phyloP scores from a whole-genome alignment of 1,140 invertebrate species.

The Reticulitermes speratus region DNA sequence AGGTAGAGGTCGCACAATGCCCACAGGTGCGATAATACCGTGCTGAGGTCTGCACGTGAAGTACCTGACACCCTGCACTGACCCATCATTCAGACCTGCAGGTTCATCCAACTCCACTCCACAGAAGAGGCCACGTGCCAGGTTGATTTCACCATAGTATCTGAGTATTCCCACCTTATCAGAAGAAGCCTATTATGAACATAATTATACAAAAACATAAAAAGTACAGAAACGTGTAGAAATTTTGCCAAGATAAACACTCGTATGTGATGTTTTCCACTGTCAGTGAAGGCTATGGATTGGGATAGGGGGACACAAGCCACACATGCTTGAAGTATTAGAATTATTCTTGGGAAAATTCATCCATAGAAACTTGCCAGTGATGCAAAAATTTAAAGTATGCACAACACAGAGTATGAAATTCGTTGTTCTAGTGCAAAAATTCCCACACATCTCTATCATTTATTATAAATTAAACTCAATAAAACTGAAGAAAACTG shows the following conservation, averaged over 20 bases:
- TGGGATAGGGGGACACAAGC: too few species aligned
- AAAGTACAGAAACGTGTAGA: neutral
- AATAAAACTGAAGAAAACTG: too few species aligned
- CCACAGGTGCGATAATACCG: slow-evolving; percentile 53
- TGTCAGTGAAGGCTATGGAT: too few species aligned
- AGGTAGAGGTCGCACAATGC: slow-evolving; percentile 40
- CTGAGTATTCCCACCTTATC: slow-evolving; percentile 53
- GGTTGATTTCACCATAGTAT: slow-evolving; percentile 58
- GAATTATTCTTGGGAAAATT: too few species aligned
- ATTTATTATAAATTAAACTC: too few species aligned
- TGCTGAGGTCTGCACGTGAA: slow-evolving; percentile 51
- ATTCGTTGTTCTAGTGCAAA: too few species aligned
- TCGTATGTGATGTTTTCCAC: too few species aligned
- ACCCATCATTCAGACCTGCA: slow-evolving; percentile 63
- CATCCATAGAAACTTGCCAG: too few species aligned
- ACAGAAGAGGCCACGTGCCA: slow-evolving; percentile 61
- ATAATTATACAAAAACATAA: neutral
- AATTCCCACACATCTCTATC: too few species aligned
- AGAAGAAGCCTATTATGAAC: neutral
- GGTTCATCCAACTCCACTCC: slow-evolving; percentile 60
- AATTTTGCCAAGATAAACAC: neutral
- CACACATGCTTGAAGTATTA: too few species aligned
- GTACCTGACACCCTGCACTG: slow-evolving; percentile 56
- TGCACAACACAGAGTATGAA: too few species aligned
- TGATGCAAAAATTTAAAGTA: too few species aligned